phyloP scores from a whole-genome alignment of 2,888 invertebrate species.

The Napeogenes inachia region DNA sequence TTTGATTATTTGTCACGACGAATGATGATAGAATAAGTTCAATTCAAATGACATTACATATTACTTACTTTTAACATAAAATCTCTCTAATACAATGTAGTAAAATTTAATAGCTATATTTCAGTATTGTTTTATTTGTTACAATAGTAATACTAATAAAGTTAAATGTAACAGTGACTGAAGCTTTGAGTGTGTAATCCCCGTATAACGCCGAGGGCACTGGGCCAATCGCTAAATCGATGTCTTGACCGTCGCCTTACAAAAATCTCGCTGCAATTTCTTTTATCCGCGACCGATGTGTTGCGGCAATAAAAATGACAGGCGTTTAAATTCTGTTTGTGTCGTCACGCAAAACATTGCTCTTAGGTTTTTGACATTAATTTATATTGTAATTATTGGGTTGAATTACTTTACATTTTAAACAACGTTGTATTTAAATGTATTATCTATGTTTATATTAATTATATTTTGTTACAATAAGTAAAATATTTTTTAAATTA shows the following conservation, averaged over 20 bases:
- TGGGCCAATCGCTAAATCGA: slow-evolving; percentile 25
- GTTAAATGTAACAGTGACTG: not conserved
- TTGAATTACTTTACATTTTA: too few relatives aligned
- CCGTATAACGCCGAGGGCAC: slow-evolving; percentile 21
- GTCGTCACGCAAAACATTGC: not conserved
- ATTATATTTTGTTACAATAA: too few relatives aligned
- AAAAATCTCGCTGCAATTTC: slow-evolving; percentile 36
- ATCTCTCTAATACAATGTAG: too few relatives aligned
- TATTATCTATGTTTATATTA: too few relatives aligned
- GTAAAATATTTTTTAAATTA: too few relatives aligned
- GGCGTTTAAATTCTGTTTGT: slow-evolving; percentile 27
- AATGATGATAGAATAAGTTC: too few relatives aligned
- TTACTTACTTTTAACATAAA: too few relatives aligned
- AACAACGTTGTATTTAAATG: too few relatives aligned
- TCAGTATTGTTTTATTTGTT: too few relatives aligned
- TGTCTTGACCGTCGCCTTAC: slow-evolving; percentile 35
- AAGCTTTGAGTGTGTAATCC: not conserved
- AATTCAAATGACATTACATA: too few relatives aligned
- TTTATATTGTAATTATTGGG: not conserved
- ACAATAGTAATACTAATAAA: not conserved
- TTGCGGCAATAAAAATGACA: slow-evolving; percentile 34
- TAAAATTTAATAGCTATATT: too few relatives aligned
- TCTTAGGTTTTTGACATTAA: not conserved
- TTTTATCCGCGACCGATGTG: slow-evolving; percentile 31
- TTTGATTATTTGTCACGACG: too few relatives aligned